Evolutionary conservation across 2,888 invertebrate species (phyloP), one percentile per base, ranked within the genome.

Genomic region (Selenia dentaria): DNA sequence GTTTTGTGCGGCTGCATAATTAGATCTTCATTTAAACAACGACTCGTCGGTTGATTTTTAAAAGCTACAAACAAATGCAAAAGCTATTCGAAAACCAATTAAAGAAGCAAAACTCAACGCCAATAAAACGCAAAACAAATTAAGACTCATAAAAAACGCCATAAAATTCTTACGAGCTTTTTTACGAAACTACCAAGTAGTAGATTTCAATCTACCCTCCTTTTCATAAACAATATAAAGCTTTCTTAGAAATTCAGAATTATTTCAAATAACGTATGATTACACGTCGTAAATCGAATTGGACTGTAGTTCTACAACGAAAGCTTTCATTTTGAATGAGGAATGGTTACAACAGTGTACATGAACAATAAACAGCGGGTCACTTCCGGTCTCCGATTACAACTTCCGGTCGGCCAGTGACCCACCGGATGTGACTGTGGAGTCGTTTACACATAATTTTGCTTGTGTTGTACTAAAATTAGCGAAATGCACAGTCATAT

Each of bases 371-470:
- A 70, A 67, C 63, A 61, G 61, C 54, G 52, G 54, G 51, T 52
- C 27, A 52, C 62, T 65, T 73, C 73, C 74, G 68, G 63, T 57
- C 52, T 45, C 61, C 67, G 70, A 67, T 73, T 67, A 70, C 74
- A 53, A 62, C 57, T 66, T 73, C 74, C 72, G 68, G 60, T 32
- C 44, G 48, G 42, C 40, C 54, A 60, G 64, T 48, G 40, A 64
- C 64, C 53, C 54, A 47, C 51, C 71, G 70, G 71, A 70, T 48
- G 67, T 59, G 52, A 46, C 52, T 55, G 56, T 57, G 58, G 54
- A 62, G 57, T 59, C 58, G 52, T 70, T 70, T 65, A 62, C 62
- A 60, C 59, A 51, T 62, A 56, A 62, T 55, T 44, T 43, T 54
- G 41, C 29, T 42, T 38, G 36, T 31, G 34, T 6, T 24, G 42